Evolutionary conservation across 1,140 invertebrate species (phyloP).

Genomic region (Drosophila melanica): DNA sequence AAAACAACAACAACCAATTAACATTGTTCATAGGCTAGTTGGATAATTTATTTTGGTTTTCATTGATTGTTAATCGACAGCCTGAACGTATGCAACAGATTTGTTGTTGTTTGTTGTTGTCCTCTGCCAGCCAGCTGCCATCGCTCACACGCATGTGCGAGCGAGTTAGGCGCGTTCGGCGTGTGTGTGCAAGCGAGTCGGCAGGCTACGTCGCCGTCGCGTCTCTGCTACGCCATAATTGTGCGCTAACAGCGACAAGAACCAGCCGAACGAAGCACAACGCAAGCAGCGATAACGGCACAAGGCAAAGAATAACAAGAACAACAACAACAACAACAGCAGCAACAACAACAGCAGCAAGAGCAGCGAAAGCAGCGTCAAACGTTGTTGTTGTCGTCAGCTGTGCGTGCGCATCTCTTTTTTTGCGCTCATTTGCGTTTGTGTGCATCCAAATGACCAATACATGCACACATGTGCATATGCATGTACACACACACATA

Average conservation of each 20-base stretch:
- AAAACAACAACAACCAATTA: too few relatives aligned
- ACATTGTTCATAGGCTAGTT: too few relatives aligned
- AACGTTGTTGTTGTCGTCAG: conserved; percentile 4
- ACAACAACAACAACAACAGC: conserved; percentile 8
- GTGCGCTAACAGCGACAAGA: conserved; percentile 41
- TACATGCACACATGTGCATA: conserved; percentile 3
- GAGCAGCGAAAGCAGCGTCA: not conserved
- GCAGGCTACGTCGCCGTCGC: conserved; percentile 28
- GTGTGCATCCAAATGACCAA: not conserved
- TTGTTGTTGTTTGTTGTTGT: not conserved
- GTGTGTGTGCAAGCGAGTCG: conserved; percentile 31
- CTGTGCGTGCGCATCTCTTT: conserved; percentile 15
- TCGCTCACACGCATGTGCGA: conserved; percentile 33
- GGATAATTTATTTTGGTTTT: too few relatives aligned
- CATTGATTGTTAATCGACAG: not conserved
- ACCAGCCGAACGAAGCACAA: conserved; percentile 1
- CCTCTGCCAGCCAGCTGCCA: conserved; percentile 3
- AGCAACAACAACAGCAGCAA: too few relatives aligned
- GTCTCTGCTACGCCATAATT: conserved; percentile 57
- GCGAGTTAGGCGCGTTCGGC: conserved; percentile 9
- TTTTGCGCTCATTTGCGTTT: not conserved
- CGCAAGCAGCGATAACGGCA: conserved; percentile 52
- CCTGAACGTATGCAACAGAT: conserved; percentile 63
- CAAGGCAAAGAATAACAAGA: not conserved
- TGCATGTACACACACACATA: not conserved